These are phyloP conservation scores for Cygnus atratus DNA, from an alignment of 2,113 vertebrate species.

Conservation along the genomic window DNA sequence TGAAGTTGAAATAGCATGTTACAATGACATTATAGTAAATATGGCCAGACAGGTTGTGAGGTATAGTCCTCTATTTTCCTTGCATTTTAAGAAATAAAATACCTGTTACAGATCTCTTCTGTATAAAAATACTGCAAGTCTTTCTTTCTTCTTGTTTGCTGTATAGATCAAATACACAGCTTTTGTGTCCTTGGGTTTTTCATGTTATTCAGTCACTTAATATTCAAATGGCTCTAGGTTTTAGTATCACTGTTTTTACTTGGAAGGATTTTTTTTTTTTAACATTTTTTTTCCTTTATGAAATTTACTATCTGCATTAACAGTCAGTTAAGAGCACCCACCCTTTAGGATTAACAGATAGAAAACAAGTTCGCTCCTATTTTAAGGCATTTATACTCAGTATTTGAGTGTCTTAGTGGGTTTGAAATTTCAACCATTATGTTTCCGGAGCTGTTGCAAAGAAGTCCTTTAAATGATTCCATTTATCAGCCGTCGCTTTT, in stretches of 20 bases:
- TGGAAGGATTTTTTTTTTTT: conserved; percentile 64
- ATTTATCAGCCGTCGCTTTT: conserved; percentile 46
- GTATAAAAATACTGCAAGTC: conserved; percentile 81
- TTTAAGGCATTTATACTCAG: conserved; percentile 84
- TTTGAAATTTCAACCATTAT: conserved; percentile 53
- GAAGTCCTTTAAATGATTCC: conserved; percentile 15
- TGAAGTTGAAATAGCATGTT: conserved; percentile 67
- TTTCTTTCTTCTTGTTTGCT: conserved; percentile 67
- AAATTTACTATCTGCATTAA: conserved; percentile 47
- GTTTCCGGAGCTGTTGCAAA: conserved; percentile 45
- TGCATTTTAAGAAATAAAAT: conserved; percentile 80
- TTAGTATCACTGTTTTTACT: conserved; percentile 60
- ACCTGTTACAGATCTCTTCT: conserved; percentile 76
- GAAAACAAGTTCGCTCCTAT: conserved; percentile 73
- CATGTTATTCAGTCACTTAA: conserved; percentile 53
- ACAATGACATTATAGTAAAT: conserved; percentile 74
- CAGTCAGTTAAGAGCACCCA: conserved; percentile 71
- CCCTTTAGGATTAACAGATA: conserved; percentile 70
- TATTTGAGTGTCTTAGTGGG: conserved; percentile 75
- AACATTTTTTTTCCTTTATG: not conserved
- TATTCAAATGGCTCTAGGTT: conserved; percentile 76
- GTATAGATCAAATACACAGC: conserved; percentile 61
- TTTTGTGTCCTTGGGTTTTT: conserved; percentile 40
- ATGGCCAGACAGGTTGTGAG: conserved; percentile 77
- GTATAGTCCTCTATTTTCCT: conserved; percentile 76